phyloP scores from a whole-genome alignment of 2,888 invertebrate species.

The Iselma pallidipennis region DNA sequence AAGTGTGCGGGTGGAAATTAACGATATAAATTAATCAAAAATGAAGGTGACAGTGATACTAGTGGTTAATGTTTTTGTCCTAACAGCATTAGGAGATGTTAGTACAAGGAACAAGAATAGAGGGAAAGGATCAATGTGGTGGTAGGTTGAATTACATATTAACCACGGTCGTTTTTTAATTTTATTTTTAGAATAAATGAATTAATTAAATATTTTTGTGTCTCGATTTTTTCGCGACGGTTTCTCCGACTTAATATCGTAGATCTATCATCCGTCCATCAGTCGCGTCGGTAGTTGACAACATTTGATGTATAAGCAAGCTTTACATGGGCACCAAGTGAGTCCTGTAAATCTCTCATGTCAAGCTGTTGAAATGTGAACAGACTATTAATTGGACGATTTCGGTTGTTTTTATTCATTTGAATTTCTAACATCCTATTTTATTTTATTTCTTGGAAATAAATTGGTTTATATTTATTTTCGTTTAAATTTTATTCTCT shows the following conservation, averaged over 20 bases:
- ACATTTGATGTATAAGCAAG: constrained; percentile 43
- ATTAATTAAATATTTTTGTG: neutral
- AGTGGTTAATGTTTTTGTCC: constrained; percentile 38
- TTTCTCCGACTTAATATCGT: no score
- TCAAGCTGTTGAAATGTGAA: constrained; percentile 39
- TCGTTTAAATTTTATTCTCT: no score
- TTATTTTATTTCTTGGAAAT: no score
- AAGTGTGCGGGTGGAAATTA: constrained; percentile 44
- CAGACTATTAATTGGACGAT: constrained; percentile 34
- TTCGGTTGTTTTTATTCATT: constrained; percentile 27
- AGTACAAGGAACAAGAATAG: constrained; percentile 63
- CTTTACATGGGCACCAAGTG: constrained; percentile 43
- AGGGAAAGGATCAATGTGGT: constrained; percentile 91
- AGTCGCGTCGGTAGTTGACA: constrained; percentile 43
- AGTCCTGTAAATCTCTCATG: constrained; percentile 44
- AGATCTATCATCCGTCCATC: constrained; percentile 30
- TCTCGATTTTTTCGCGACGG: no score
- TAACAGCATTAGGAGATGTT: constrained; percentile 44
- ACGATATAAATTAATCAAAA: constrained; percentile 3
- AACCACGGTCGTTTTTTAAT: no score
- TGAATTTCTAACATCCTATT: no score
- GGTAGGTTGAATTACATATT: constrained; percentile 68
- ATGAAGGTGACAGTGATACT: constrained; percentile 44
- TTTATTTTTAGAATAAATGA: neutral
- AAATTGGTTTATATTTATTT: no score